Base-by-base conservation (phyloP, 2,888 invertebrate genomes). In the Pristionchus maxplancki region DNA sequence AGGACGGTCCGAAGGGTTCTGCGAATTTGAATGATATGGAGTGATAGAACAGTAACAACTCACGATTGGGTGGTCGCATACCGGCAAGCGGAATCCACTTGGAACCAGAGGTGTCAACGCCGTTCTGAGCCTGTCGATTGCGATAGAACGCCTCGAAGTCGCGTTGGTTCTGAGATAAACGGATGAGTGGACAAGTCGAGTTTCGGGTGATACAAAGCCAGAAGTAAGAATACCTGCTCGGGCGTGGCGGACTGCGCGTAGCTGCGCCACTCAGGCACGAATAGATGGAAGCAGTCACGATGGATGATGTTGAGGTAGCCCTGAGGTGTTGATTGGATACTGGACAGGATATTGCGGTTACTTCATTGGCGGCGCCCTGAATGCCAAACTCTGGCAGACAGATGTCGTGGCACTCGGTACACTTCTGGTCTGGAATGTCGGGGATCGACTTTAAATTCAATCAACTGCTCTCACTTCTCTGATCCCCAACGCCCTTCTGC, bases 391-490 rank as follows among this genome's bases (percentile, higher is more conserved):
- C 91, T 11, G 94, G 94, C 8, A 94, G 89, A 71, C 94, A 94
- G 89, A 94, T 93, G 85, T 94, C 94, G 78, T 92, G 92, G 89
- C 94, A 94, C 50, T 94, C 94, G 17, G 91, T 93, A 89, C 94
- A 94, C 58, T 92, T 90, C 40, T 91, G 89, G 37, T 90, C 93
- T 92, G 90, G 67, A 92, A 89, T n/a, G 8, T 31, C 31, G 37
- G 34, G 1, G 15, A 17, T 31, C 34, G 8, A 67, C 31, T 28
- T 31, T 31, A 24, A 44, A 44, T 34, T 37, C 1, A 40, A 40
- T 5, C n/a, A 2, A 28, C 6, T 28, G n/a, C n/a, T 62, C 62
- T 62, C 28, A 62, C 62, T 62, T 6, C 62, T 17, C 89, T 94
- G 94, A 82, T 93, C 91, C 0, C 48, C 53, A 31, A 88, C 89